Base-by-base conservation (phyloP, 2,888 invertebrate species). In the Yponomeuta cagnagella region DNA sequence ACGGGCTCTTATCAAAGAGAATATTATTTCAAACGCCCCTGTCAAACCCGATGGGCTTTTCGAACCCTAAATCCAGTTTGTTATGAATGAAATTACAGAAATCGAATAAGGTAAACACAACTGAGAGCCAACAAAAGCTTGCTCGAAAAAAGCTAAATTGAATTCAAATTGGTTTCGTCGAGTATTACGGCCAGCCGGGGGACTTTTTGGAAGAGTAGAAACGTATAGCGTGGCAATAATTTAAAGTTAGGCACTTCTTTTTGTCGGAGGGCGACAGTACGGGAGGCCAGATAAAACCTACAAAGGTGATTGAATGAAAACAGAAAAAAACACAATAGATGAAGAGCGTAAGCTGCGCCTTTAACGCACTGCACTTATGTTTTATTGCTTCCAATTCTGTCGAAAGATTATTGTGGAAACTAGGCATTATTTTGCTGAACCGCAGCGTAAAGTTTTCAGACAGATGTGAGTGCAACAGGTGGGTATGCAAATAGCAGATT, bases 51-150 rank as follows among this genome's bases (percentile, higher is more conserved):
- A 88, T 88, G 87, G 88, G 89, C 88, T 88, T 87, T 88, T 84
- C 82, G 85, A 87, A 88, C 89, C 91, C 90, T 85, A 91, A 92
- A 92, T 91, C 91, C 90, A 89, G 92, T 91, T 92, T 91, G 90
- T 90, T 90, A 90, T 92, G 91, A 92, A 92, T 92, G 91, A 92
- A 92, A 91, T 92, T 92, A 92, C 90, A 90, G 90, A 91, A 92
- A 92, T 92, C 92, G 91, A 92, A 91, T 92, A 92, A 92, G 87
- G 90, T 91, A 91, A 91, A 92, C 91, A 92, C 89, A 90, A 90
- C 90, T 87, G 88, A 87, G 89, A 88, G 88, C 86, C 89, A 90
- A 92, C 92, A 92, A 91, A 92, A 90, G 91, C 89, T 89, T 87
- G 89, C 81, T 84, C 85, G 85, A 90, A 91, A 92, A 91, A 90